Conservation (phyloP, 2,888 invertebrate genomes). For the Ctena decussata region DNA sequence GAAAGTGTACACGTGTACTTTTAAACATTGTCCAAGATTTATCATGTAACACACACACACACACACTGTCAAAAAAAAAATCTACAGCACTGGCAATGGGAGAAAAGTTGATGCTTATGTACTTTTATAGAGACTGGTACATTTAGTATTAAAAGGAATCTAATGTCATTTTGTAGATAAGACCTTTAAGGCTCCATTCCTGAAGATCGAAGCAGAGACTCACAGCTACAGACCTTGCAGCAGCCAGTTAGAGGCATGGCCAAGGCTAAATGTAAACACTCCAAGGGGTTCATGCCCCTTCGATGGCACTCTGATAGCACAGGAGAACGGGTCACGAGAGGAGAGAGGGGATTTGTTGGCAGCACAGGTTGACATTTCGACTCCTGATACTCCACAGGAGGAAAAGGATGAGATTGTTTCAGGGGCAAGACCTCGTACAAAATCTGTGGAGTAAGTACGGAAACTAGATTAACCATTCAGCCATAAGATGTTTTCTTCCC, state of each 20-base stretch:
- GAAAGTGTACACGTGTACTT: too few species aligned
- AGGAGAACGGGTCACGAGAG: conserved; percentile 61
- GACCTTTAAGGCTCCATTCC: conserved; percentile 72
- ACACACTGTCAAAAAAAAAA: too few species aligned
- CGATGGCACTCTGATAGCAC: conserved; percentile 70
- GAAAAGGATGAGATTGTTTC: conserved; percentile 46
- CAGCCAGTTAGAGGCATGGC: conserved; percentile 77
- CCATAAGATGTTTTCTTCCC: too few species aligned
- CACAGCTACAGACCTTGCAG: conserved; percentile 76
- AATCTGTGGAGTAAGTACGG: conserved; percentile 45
- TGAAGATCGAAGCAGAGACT: conserved; percentile 81
- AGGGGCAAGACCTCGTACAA: conserved; percentile 28
- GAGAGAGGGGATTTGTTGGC: conserved; percentile 68
- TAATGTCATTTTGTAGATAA: conserved; percentile 65
- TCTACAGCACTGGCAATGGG: too few species aligned
- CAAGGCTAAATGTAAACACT: conserved; percentile 75
- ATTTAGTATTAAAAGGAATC: too few species aligned
- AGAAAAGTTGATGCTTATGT: too few species aligned
- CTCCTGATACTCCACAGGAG: conserved; percentile 54
- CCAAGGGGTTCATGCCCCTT: conserved; percentile 82
- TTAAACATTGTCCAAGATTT: too few species aligned
- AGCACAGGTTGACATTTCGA: conserved; percentile 59
- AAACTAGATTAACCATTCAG: too few species aligned
- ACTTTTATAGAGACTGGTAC: too few species aligned
- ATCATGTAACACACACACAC: too few species aligned